Evolutionary conservation across 1,140 invertebrate genomes (phyloP), one percentile per base, ranked within the genome.

Genomic region (Trichonephila inaurata): DNA sequence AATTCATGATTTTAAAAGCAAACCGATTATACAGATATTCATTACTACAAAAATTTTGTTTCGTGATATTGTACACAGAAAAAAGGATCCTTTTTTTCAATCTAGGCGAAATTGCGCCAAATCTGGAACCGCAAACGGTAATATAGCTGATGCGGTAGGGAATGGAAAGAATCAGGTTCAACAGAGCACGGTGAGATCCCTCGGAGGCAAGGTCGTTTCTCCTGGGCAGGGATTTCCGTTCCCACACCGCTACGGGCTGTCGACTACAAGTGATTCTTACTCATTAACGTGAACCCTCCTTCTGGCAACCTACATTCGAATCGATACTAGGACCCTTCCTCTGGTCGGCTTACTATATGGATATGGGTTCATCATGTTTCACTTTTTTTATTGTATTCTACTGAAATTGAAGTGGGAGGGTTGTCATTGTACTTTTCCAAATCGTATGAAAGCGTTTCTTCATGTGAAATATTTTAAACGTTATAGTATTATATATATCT

Each of bases 211-310:
- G 89, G 66, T 60, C 89, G 51, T 61, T 81, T 77, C 28, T 81
- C 44, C 28, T 90, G 69, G 28, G n/a, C 51, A 40, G 89, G 58
- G 90, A 83, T 83, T 91, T 91, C 90, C 77, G 72, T 92, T 72
- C 91, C 91, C 83, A 69, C 83, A 83, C 82, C 61, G 19, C 64
- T 69, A 58, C 44, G 88, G 82, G 44, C 82, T 88, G 86, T 60
- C 90, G 89, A 19, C 82, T 40, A 85, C 91, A 62, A 81, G 86
- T 88, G 86, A 93, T 81, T 93, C 92, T 93, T 88, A 62, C 92
- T 93, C 92, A 93, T 93, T 93, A 93, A 93, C 85, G 69, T 88
- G 83, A 64, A 88, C 72, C 12, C 83, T 82, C 61, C 61, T 87
- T 92, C 85, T 93, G 92, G 92, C 92, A 93, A 93, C 58, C 62